Evolutionary conservation across 2,888 invertebrate species (phyloP), one percentile per base, ranked within the genome.

Genomic region (Blomia tropicalis): DNA sequence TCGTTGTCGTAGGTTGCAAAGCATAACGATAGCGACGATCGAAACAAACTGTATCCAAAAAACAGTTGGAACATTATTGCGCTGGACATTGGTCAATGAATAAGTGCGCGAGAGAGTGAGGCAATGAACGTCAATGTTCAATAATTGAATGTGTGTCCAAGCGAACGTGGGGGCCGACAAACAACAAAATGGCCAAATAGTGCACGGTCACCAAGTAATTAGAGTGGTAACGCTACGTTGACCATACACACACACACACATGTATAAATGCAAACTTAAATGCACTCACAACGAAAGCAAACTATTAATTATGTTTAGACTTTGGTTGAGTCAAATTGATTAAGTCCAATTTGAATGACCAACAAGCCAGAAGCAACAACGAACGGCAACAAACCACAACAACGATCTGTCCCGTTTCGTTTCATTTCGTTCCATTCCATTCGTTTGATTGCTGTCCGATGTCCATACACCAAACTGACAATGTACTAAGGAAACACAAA

Each of bases 291-390:
- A n/a, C n/a, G n/a, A n/a, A n/a, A n/a, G n/a, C n/a, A 17, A 47
- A 47, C 51, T 47, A 47, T 47, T 47, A 47, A 47, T 47, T 47
- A 27, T 47, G 7, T 7, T 14, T 7, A 14, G 51, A n/a, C n/a
- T n/a, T n/a, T n/a, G n/a, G 51, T n/a, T 27, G 17, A 47, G 51
- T 19, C 51, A 47, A 27, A 47, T 27, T 47, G 22, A 25, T 47
- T 47, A 27, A 25, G 51, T n/a, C 51, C 7, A 47, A 47, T 47
- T 47, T 47, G 51, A 47, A 47, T 47, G 51, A 47, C 51, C 51
- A n/a, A 47, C 51, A 47, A 19, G 51, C 22, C 7, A 47, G 36
- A 36, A 36, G n/a, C 36, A 36, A 36, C 7, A 11, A 17, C 36
- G 17, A 36, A 36, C 36, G 7, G 36, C 36, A 36, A 36, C 36